Evolutionary conservation across 2,113 vertebrate genomes (phyloP), one percentile per base, ranked within the genome.

Genomic region (Ploceus nigricollis): DNA sequence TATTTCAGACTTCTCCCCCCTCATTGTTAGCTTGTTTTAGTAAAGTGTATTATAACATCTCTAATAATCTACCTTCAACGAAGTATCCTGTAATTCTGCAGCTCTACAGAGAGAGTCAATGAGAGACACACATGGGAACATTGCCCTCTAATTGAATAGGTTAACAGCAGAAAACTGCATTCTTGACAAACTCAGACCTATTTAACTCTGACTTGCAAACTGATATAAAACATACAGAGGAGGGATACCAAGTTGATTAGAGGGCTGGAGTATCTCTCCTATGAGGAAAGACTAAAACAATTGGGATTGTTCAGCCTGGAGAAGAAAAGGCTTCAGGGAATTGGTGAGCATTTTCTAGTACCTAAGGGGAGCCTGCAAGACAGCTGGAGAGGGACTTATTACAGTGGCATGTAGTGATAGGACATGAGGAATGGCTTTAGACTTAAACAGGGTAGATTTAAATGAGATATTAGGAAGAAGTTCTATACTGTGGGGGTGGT

Each of bases 1-100:
- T 69, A 10, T n/a, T 61, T 80, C 11, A 42, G 48, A 45, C 9
- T 25, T 47, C 4, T 0, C 0, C 7, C 19, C 2, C 10, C 6
- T 17, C 37, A 24, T 65, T 72, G 31, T 70, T 57, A 68, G 13
- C 44, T 47, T 78, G 2, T 37, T 87, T 66, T 76, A 20, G 20
- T 60, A 76, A 65, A 6, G 19, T 20, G 12, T 42, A 15, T 35
- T 66, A 4, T 35, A 50, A 40, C 14, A 37, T 42, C 10, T 27
- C 8, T 75, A 56, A 68, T 47, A 53, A 83, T 25, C 11, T 82
- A n/a, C 22, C 21, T 87, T 82, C 13, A 21, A 7, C 3, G 76
- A 77, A 61, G 9, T 53, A 45, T 37, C 39, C 16, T 53, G 23
- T 30, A 69, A 61, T 66, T 80, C 54, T 66, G 54, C 33, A 88